Base-by-base conservation (phyloP, 2,888 invertebrate species). In the Cremastinae sp. region DNA sequence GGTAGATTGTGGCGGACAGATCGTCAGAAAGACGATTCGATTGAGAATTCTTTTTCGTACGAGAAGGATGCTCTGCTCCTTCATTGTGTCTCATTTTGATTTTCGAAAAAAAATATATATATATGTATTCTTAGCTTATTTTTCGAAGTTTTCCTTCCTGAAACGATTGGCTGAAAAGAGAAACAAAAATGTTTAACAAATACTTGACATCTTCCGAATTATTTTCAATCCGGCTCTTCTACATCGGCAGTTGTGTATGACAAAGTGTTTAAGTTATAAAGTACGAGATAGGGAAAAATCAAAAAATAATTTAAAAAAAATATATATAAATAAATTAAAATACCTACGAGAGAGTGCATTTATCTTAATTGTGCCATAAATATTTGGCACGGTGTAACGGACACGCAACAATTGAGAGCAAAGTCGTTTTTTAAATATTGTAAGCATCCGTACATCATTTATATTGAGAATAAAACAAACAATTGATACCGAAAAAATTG, bases 381-480 rank as follows among this genome's bases (percentile, higher is more conserved):
- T 41, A 38, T 71, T 47, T 20, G 78, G 72, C 78, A 75, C 36
- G 28, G 36, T 62, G 58, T 68, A 72, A 74, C 56, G 53, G 66
- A 68, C 54, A 61, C 51, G 58, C 58, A 72, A 74, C 49, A 47
- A 62, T 64, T 49, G 54, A 61, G 59, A 69, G 9, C 56, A 72
- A 47, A 53, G 53, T 70, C 34, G 62, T 54, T 47, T 68, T 74
- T 73, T 75, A 58, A 69, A 74, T 71, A 74, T 61, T 76, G 78
- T 74, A 66, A 78, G 76, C 73, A 78, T 76, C 74, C 76, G 68
- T 74, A 74, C 64, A 71, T 71, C 43, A 64, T 74, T 76, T 71
- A 62, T 64, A 74, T 36, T 43, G 56, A 75, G 65, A 75, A 75
- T 71, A 76, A 78, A 73, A 65, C 34, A n/a, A 71, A 62, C 34